Evolutionary conservation across 2,888 invertebrate species (phyloP), one percentile per base, ranked within the genome.

Genomic region (Argyra leucocephala): DNA sequence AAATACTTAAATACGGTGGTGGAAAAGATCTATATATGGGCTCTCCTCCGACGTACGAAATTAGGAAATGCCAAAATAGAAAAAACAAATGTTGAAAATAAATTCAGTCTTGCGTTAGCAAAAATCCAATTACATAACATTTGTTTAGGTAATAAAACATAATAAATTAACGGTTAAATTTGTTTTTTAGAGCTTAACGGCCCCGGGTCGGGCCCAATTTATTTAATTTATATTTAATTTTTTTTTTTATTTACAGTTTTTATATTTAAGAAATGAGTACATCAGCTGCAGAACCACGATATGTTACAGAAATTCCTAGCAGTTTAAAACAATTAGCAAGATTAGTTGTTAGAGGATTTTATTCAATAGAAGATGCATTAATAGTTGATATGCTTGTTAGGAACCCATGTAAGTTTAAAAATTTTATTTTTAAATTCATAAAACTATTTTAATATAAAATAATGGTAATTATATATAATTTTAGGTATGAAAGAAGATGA

Each of bases 351-450:
- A 82, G 96, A 72, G 96, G 95, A 2, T 97, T 97, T 81, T 97
- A 96, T 77, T 87, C 89, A 0, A 89, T 92, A 70, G 96, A 97
- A 81, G 96, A 97, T 84, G 89, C 93, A 0, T 84, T 97, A 26
- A 92, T 97, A 65, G 90, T 97, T 63, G 96, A 97, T 78, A 93
- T 97, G 91, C 82, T 97, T 61, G 94, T 97, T 62, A 84, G 96
- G 74, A 94, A 96, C 83, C 95, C 95, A 24, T 96, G 96, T 87
- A 83, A 78, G 78, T 69, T 10, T 31, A n/a, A n/a, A n/a, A n/a
- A n/a, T n/a, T n/a, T n/a, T n/a, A n/a, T n/a, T 59, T 18, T 12
- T 59, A 60, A 60, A 22, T 48, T 22, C 6, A 7, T 18, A 15
- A 61, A 23, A 15, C 21, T 22, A 23, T 22, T 57, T 26, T 64